Evolutionary conservation across 2,113 vertebrate species (phyloP).

Genomic region (Calidris pugnax): DNA sequence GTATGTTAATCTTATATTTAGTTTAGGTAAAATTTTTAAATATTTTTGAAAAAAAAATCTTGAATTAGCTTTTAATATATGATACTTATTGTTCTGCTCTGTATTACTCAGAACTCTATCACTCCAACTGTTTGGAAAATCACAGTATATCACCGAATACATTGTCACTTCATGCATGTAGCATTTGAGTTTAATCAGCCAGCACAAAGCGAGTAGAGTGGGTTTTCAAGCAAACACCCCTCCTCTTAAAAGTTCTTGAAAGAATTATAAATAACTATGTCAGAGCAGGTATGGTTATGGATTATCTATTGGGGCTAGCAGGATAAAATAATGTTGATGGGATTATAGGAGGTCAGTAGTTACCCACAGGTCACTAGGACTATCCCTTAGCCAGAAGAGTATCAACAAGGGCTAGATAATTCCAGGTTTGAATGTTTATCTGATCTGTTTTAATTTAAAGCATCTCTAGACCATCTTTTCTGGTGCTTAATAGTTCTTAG

Average conservation of each 20-base stretch:
- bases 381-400: not conserved
- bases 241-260: not conserved
- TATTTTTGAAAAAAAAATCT: not conserved
- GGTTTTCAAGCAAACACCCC: not conserved
- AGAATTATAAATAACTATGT: not conserved
- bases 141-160: not conserved
- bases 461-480: not conserved
- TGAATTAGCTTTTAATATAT: not conserved
- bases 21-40: not conserved
- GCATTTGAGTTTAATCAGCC: not conserved
- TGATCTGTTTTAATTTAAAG: not conserved
- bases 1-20: not conserved
- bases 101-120: not conserved
- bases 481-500: not conserved
- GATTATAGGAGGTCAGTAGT: not conserved
- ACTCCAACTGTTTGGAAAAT: not conserved
- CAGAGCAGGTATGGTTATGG: not conserved
- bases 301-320: not conserved
- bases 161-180: not conserved
- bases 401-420: not conserved
- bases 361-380: not conserved
- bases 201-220: not conserved
- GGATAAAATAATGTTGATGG: not conserved
- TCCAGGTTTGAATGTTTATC: not conserved
- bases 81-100: not conserved